These are phyloP conservation scores for Tinamus guttatus DNA, from an alignment of 2,113 vertebrate species.

Conservation along the genomic window DNA sequence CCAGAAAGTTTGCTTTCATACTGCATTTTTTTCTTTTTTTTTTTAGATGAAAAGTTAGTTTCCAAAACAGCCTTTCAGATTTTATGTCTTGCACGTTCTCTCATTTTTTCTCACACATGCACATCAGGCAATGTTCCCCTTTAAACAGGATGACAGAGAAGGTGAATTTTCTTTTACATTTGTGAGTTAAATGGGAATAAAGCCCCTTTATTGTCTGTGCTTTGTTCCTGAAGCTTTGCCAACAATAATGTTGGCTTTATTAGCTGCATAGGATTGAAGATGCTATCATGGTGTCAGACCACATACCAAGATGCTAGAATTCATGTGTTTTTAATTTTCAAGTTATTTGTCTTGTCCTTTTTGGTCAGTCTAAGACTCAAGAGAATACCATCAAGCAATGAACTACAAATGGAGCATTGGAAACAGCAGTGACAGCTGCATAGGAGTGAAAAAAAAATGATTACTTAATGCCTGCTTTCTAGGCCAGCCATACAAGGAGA, in stretches of 20 bases:
- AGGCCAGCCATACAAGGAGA: background rate
- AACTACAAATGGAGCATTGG: background rate
- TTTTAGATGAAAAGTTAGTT: background rate
- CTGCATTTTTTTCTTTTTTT: background rate
- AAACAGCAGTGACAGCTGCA: slow-evolving; percentile 16
- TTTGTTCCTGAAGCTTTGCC: slow-evolving; percentile 34
- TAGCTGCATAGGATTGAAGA: slow-evolving; percentile 6
- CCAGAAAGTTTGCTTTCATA: background rate
- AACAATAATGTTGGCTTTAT: slow-evolving; percentile 26
- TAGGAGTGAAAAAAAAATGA: background rate
- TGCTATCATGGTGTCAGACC: slow-evolving; percentile 31
- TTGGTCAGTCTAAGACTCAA: background rate
- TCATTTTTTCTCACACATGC: background rate
- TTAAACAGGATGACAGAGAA: background rate
- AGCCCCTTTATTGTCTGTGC: background rate
- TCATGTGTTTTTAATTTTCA: slow-evolving; percentile 49
- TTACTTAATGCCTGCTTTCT: background rate
- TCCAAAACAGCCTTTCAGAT: background rate
- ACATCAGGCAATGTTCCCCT: background rate
- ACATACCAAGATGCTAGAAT: slow-evolving; percentile 23
- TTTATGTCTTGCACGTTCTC: background rate
- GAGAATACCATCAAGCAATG: background rate
- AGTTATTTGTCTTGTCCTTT: slow-evolving; percentile 38
- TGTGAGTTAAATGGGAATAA: slow-evolving; percentile 36
- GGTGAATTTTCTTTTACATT: background rate